Evolutionary conservation across 1,140 invertebrate species (phyloP), one percentile per base, ranked within the genome.

Genomic region (Scaptomyza graminum): DNA sequence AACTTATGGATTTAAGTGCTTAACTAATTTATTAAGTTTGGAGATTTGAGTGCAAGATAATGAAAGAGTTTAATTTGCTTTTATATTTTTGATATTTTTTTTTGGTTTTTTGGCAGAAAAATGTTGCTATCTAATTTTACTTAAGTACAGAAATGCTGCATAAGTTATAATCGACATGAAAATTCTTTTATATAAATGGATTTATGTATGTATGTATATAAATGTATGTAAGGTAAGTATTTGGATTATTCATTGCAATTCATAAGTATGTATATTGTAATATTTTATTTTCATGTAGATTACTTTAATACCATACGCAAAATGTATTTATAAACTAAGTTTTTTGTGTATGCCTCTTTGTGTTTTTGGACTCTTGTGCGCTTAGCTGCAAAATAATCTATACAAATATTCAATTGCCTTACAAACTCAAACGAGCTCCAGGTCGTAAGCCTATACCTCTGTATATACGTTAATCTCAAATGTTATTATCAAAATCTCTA

Each of bases 131-230:
- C 82, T 87, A 87, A 66, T 22, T 65, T 71, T 64, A 71, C 62
- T 72, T 72, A 72, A 87, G 72, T 88, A 82, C 74, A 76, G 69
- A 82, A 76, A 63, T 81, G 82, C 55, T 57, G 41, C 44, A 76
- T 80, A 66, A 79, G 54, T 75, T 65, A 78, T 85, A 85, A 85
- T 85, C 82, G 82, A 85, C 82, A 81, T 85, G 81, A 72, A 78
- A 87, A 75, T 77, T 81, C 62, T 62, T 63, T 47, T 65, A 66
- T 75, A 52, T 56, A 63, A 47, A 59, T 65, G 55, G 43, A 49
- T 57, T 50, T 66, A 74, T 71, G 49, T 50, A 37, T 68, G 18
- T 22, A 60, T 52, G 41, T 51, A 43, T 65, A 55, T 54, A 66
- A 57, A 57, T 59, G 46, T 63, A 47, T 46, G 13, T 59, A 18